Evolutionary conservation across 2,113 vertebrate species (phyloP).

Genomic region (Neodon shergylaensis): DNA sequence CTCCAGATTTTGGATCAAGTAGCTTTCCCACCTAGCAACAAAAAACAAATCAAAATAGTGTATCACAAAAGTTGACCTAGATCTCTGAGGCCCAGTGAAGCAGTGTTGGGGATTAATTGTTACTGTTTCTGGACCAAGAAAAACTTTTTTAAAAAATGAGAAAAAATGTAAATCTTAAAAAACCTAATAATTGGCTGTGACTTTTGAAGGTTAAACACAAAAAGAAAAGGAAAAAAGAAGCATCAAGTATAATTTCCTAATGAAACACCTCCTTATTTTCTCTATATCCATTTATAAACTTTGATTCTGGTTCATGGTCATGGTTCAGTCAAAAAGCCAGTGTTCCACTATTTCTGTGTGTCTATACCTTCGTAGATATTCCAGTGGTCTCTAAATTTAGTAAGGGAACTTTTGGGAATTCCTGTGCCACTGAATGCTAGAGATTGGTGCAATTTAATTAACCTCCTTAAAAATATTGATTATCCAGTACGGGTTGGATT

Average conservation of each 20-base stretch:
- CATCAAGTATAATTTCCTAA: not conserved
- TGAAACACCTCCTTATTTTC: not conserved
- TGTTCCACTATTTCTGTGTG: not conserved
- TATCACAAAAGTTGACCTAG: not conserved
- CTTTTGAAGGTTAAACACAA: not conserved
- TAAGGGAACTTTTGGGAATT: not conserved
- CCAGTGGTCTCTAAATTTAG: not conserved
- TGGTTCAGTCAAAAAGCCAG: not conserved
- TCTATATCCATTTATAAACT: not conserved
- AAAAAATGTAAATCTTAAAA: not conserved
- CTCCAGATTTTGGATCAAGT: not conserved
- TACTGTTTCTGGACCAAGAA: not conserved
- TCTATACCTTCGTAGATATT: not conserved
- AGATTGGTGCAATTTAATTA: slow-evolving; percentile 16
- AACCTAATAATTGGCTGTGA: not conserved
- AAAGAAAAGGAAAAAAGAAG: not conserved
- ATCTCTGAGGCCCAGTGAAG: not conserved
- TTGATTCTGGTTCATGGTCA: not conserved
- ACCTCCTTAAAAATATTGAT: slow-evolving; percentile 9
- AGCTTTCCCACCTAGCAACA: not conserved
- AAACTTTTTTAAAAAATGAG: not conserved
- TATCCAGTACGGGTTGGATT: not conserved
- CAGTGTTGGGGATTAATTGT: not conserved
- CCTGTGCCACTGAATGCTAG: not conserved
- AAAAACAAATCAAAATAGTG: not conserved